Percentiles rank a stretch among this genome's conserved stretches.
Evolutionary conservation across 1,140 invertebrate genomes (phyloP).

Genomic region (Apis laboriosa): DNA sequence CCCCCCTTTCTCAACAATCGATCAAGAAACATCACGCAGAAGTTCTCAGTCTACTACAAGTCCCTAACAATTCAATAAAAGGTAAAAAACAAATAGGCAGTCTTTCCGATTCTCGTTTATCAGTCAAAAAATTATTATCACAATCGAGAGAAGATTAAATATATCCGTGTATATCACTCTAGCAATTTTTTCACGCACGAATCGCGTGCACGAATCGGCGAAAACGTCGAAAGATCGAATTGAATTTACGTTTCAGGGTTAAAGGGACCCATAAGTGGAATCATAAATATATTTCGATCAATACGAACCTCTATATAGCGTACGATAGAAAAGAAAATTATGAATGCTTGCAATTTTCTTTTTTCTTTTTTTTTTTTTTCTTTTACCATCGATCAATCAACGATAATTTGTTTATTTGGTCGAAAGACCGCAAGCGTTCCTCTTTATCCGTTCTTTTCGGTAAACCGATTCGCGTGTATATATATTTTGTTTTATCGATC

Average conservation of each 20-base stretch:
- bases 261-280: not conserved
- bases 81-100: conserved; percentile 11
- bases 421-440: conserved; percentile 11
- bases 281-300: not conserved
- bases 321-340: not conserved
- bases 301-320: not conserved
- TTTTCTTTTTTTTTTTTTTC: too few species aligned
- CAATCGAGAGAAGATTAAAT: not conserved
- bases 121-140: conserved; percentile 7
- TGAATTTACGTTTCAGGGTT: conserved; percentile 16
- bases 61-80: not conserved
- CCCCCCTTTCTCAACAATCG: not conserved
- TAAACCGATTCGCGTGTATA: not conserved
- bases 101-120: conserved; percentile 7
- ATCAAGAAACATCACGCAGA: conserved; percentile 1
- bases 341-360: not conserved
- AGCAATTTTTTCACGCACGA: too few species aligned
- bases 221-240: not conserved
- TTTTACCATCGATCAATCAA: not conserved
- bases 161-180: too few species aligned
- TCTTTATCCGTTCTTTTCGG: not conserved
- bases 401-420: not conserved
- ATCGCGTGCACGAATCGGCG: not conserved
- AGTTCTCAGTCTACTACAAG: not conserved
- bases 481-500: not conserved